Evolutionary conservation across 2,888 invertebrate species (phyloP), one percentile per base, ranked within the genome.

Genomic region (Coenonympha arcania): DNA sequence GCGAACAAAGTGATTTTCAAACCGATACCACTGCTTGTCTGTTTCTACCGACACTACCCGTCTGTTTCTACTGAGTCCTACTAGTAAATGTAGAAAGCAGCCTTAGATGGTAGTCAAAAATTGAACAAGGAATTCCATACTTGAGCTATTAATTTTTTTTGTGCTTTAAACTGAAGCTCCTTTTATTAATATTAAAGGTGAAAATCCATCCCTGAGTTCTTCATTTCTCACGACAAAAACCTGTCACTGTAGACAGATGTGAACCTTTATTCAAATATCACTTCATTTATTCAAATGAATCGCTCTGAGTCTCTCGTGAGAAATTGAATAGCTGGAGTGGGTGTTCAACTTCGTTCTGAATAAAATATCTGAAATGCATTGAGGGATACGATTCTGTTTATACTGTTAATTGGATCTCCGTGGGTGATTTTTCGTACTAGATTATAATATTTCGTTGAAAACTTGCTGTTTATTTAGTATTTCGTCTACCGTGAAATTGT

Each of bases 251-350:
- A 44, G 48, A 41, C 48, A 41, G 48, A 33, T 48, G 48, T 48
- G 34, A 19, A 28, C 34, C 41, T 18, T 48, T 40, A 47, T 48
- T 48, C 47, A 40, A 47, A 47, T 46, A 46, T 39, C 46, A 39
- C n/a, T 37, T 39, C 39, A 24, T 26, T 46, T 46, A 46, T 46
- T 46, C 48, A 48, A 48, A 48, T 34, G 40, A 48, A 48, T 48
- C 33, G 39, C 48, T 48, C 20, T 33, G 40, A 33, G 30, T 34
- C 40, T 33, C 22, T 33, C 26, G 40, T 31, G 40, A 48, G 31
- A 43, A 46, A 46, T 46, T 39, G 46, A 46, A 46, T 30, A 13
- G 28, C 28, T 11, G 11, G 46, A 15, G 26, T 6, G 26, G 19
- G 30, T 39, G 46, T 39, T 46, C 46, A 30, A 46, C 30, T 46